Percentiles rank a stretch among this genome's conserved stretches.
These are phyloP conservation scores for Rhineura floridana DNA, from an alignment of 2,113 vertebrate species.

Conservation along the genomic window DNA sequence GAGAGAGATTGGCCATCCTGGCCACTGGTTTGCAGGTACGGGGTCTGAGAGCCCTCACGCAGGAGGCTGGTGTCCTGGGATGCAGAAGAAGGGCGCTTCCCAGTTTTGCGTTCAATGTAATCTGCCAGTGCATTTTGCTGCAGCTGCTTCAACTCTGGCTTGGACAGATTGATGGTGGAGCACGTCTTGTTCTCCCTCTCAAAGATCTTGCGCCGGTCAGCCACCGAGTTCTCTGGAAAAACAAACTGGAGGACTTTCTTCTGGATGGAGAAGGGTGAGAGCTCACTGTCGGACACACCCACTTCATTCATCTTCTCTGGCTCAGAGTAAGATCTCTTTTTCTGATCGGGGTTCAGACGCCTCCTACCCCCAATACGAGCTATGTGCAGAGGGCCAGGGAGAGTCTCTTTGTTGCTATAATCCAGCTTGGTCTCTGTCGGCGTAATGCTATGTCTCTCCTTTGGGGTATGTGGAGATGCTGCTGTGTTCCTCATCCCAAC, in stretches of 20 bases:
- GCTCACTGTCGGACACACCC: conserved; percentile 81
- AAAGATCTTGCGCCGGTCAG: conserved; percentile 88
- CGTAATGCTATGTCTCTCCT: conserved; percentile 84
- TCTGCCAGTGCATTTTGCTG: conserved; percentile 90
- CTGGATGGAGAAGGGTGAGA: conserved; percentile 51
- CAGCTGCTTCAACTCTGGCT: conserved; percentile 86
- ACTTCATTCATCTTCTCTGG: conserved; percentile 94
- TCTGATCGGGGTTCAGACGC: conserved; percentile 87
- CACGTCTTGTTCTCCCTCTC: conserved; percentile 78
- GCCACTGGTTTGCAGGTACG: conserved; percentile 70
- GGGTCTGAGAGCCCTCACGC: conserved; percentile 77
- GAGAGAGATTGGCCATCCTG: conserved; percentile 78
- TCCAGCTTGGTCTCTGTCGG: conserved; percentile 71
- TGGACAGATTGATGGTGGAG: conserved; percentile 75
- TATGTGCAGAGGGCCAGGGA: conserved; percentile 42
- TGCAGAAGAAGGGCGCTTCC: conserved; percentile 65
- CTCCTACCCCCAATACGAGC: conserved; percentile 85
- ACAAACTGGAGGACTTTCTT: conserved; percentile 65
- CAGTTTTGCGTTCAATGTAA: conserved; percentile 89
- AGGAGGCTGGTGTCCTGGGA: conserved; percentile 56
- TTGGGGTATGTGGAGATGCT: conserved; percentile 83
- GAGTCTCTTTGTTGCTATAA: conserved; percentile 14
- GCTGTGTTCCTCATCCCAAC: conserved; percentile 57
- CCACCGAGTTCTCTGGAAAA: conserved; percentile 83
- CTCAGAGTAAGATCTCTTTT: conserved; percentile 93